Evolutionary conservation across 2,888 invertebrate species (phyloP).

Genomic region (Heliconius ismenius): DNA sequence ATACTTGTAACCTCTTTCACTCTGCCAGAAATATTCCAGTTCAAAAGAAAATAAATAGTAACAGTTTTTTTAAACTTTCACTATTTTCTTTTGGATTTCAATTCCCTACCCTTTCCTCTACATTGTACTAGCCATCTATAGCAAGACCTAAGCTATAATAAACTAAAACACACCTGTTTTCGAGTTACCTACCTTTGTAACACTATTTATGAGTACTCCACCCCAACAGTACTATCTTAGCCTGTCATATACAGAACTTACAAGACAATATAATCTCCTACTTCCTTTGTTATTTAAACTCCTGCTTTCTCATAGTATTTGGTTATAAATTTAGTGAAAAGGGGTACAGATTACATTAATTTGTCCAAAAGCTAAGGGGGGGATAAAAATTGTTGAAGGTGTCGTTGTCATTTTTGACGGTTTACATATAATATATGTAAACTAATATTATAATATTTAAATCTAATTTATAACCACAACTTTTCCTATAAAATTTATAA

Average conservation of each 20-base stretch:
- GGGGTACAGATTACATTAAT: not conserved
- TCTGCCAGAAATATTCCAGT: too few relatives aligned
- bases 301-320: not conserved
- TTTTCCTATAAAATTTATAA: too few relatives aligned
- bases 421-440: too few relatives aligned
- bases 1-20: too few relatives aligned
- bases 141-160: not conserved
- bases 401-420: too few relatives aligned
- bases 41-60: too few relatives aligned
- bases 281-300: slow-evolving; percentile 5
- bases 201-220: slow-evolving; percentile 15
- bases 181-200: not conserved
- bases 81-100: not conserved
- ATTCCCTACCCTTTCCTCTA: not conserved
- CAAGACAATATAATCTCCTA: slow-evolving; percentile 6
- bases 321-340: not conserved
- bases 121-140: not conserved
- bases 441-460: too few relatives aligned
- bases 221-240: not conserved
- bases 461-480: too few relatives aligned
- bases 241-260: slow-evolving; percentile 16
- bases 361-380: not conserved
- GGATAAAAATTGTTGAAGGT: too few relatives aligned
- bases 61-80: too few relatives aligned
- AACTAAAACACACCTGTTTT: slow-evolving; percentile 3